Evolutionary conservation across 2,113 vertebrate genomes (phyloP).

Genomic region (Chamaetylas fuelleborni): DNA sequence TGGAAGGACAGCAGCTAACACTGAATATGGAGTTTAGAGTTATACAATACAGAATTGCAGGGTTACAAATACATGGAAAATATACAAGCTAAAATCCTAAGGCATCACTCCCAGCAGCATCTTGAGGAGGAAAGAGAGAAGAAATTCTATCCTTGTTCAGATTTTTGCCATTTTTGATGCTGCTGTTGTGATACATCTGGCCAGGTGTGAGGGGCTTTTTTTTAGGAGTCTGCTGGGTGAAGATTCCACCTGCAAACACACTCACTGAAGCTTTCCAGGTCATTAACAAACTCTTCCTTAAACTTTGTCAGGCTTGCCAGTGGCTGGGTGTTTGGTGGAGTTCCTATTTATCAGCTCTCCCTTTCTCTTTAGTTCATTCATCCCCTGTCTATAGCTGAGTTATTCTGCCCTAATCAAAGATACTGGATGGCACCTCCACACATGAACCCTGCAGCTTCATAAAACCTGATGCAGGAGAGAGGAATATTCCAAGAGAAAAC

Average conservation of each 20-base stretch:
- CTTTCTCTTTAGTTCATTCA: not conserved
- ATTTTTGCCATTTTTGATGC: not conserved
- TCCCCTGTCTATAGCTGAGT: not conserved
- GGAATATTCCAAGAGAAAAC: slow-evolving; percentile 39
- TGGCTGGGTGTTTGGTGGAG: not conserved
- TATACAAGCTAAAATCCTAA: not conserved
- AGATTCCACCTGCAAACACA: not conserved
- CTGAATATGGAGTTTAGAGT: not conserved
- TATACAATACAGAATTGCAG: not conserved
- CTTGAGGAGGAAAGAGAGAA: not conserved
- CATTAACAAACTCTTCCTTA: not conserved
- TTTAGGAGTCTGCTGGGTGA: not conserved
- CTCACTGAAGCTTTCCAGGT: not conserved
- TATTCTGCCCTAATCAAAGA: not conserved
- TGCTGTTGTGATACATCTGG: not conserved
- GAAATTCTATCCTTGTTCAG: not conserved
- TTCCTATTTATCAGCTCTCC: not conserved
- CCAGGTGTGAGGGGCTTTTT: not conserved
- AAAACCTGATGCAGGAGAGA: slow-evolving; percentile 33
- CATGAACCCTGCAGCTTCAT: slow-evolving; percentile 13
- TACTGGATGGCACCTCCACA: not conserved
- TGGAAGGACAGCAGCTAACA: not conserved
- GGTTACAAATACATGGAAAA: not conserved
- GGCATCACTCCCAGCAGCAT: not conserved
- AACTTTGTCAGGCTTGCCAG: not conserved